Evolutionary conservation across 2,113 vertebrate genomes (phyloP), one percentile per base, ranked within the genome.

Genomic region (Neodontobutis hainanensis): DNA sequence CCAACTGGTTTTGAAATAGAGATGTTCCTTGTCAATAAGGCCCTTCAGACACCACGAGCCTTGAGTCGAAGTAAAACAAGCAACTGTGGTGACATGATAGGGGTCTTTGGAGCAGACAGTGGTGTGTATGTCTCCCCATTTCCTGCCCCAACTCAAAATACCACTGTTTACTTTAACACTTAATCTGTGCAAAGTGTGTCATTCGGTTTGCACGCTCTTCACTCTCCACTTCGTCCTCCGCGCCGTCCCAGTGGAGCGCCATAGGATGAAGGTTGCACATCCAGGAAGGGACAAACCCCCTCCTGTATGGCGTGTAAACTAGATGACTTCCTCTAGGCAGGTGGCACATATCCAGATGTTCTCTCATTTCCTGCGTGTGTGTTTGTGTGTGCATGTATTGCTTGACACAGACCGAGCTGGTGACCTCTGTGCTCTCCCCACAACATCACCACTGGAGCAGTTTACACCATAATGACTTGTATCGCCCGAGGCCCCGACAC

Each of bases 401-500:
- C 76, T 80, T 84, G 88, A 86, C 87, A 77, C 74, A 70, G 76
- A 77, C 75, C 63, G 69, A 79, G 78, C 83, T 65, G 73, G 80
- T 88, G 90, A 91, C 82, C 91, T 85, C 82, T 87, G 84, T 79
- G 77, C 78, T 81, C 82, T 81, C 86, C 46, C 63, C 67, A 80
- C 78, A 87, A 88, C 70, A 89, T 88, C 90, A 82, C 79, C 84
- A 88, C 75, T 77, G 77, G 78, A 78, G 85, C 89, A 85, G 87
- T 92, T 92, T 92, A 90, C 86, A 87, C 89, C 85, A 76, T 93
- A 92, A 92, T 92, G 91, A 91, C 90, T 92, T 86, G 86, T 90
- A 87, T 85, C 49, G 92, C 92, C 91, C 55, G 79, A 86, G 91
- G 92, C 90, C 87, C 75, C 68, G 35, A 69, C 88, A 89, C 91